Evolutionary conservation across 2,113 vertebrate species (phyloP).

Genomic region (Edolisoma coerulescens): DNA sequence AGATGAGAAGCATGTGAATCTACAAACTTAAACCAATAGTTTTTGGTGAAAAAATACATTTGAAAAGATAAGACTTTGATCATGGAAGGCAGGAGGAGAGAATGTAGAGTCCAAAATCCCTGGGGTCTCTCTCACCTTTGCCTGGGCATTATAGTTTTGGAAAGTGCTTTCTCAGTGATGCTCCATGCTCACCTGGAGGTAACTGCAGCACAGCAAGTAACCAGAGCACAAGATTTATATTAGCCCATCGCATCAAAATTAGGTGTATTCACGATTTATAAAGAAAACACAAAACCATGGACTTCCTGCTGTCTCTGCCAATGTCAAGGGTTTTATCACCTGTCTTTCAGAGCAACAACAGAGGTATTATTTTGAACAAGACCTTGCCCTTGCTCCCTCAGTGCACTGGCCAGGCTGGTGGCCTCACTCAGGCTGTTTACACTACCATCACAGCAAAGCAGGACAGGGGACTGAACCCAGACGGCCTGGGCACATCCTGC

Average conservation of each 20-base stretch:
- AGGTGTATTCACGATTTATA: not conserved
- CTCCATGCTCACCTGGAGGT: not conserved
- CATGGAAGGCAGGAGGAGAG: not conserved
- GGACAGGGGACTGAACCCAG: not conserved
- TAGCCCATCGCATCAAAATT: not conserved
- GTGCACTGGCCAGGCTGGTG: not conserved
- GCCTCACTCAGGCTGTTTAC: not conserved
- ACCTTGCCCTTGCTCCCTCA: not conserved
- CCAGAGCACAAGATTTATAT: not conserved
- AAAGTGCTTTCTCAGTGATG: not conserved
- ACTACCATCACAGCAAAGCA: not conserved
- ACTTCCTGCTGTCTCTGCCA: not conserved
- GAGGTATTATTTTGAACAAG: not conserved
- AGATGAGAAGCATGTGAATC: not conserved
- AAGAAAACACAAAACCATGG: not conserved
- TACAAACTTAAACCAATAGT: not conserved
- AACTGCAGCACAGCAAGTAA: not conserved
- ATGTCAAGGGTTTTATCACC: accelerated
- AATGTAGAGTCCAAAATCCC: not conserved
- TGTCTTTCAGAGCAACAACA: not conserved
- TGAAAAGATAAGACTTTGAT: not conserved
- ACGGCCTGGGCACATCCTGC: not conserved
- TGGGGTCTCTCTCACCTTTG: not conserved
- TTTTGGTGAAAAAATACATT: not conserved
- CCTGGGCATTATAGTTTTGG: not conserved